phyloP scores from a whole-genome alignment of 2,113 vertebrate genomes.

The Phasianus colchicus region DNA sequence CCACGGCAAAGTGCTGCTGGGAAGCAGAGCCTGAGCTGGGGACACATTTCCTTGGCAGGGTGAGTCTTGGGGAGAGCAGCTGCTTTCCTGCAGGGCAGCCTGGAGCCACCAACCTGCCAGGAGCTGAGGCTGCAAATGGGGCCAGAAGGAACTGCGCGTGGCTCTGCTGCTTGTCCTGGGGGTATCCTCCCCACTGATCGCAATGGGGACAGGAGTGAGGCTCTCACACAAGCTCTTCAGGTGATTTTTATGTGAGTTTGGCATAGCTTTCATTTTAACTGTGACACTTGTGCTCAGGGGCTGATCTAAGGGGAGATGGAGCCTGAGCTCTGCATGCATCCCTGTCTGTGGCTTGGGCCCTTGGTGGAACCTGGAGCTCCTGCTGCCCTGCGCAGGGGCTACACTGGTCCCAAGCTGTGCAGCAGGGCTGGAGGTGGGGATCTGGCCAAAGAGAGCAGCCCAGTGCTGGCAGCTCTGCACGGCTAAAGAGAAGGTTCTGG shows the following conservation, averaged over 20 bases:
- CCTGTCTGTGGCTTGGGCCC: background rate
- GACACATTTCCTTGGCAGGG: background rate
- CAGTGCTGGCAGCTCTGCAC: accelerated
- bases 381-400: background rate
- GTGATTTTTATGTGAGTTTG: background rate
- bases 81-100: background rate
- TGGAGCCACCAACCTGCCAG: background rate
- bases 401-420: background rate
- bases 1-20: background rate
- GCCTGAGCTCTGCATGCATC: accelerated
- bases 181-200: background rate
- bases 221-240: background rate
- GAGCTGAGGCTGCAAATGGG: background rate
- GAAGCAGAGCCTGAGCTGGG: background rate
- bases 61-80: background rate
- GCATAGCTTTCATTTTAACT: background rate
- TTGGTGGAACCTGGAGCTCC: background rate
- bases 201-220: background rate
- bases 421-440: background rate
- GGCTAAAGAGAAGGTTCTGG: background rate
- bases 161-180: background rate
- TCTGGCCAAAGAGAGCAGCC: accelerated
- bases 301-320: background rate
- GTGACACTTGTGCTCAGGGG: background rate
- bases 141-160: accelerated